A percentile compares a stretch with the other conserved stretches of the same genome.
Evolutionary conservation across 2,888 invertebrate genomes (phyloP).

Genomic region (Dicycla oo): DNA sequence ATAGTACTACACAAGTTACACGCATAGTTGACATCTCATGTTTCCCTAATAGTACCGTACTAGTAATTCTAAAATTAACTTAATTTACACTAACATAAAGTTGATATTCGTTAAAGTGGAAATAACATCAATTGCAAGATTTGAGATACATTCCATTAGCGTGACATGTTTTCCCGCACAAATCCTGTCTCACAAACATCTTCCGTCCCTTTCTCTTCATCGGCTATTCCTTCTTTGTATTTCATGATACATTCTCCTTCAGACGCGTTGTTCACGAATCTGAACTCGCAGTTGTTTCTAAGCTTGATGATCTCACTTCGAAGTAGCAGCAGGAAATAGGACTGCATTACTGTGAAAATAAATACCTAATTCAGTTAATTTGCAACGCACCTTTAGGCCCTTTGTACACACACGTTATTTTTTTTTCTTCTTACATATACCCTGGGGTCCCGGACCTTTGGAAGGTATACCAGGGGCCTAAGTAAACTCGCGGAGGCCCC

Average conservation of each 20-base stretch:
- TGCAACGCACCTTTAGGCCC: not conserved
- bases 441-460: too few relatives aligned
- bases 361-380: not conserved
- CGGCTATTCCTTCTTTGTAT: slow-evolving; percentile 5
- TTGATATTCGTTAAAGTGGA: not conserved
- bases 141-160: not conserved
- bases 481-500: too few relatives aligned
- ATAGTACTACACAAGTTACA: not conserved
- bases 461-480: too few relatives aligned
- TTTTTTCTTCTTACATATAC: too few relatives aligned
- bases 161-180: slow-evolving; percentile 7
- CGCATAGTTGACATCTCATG: not conserved
- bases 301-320: slow-evolving; percentile 63
- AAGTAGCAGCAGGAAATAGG: slow-evolving; percentile 47
- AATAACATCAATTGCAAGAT: not conserved
- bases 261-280: slow-evolving; percentile 53
- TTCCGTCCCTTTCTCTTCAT: slow-evolving; percentile 18
- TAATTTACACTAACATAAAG: not conserved
- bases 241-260: slow-evolving; percentile 46
- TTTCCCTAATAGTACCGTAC: not conserved
- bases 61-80: too few relatives aligned
- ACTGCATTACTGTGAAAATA: slow-evolving; percentile 23
- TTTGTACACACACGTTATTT: too few relatives aligned
- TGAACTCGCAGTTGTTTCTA: slow-evolving; percentile 37
- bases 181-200: not conserved